Percentiles rank a stretch among this genome's conserved stretches.
These are phyloP conservation scores for Premnoplex brunnescens DNA, from an alignment of 2,797 vertebrate genomes.

Conservation along the genomic window DNA sequence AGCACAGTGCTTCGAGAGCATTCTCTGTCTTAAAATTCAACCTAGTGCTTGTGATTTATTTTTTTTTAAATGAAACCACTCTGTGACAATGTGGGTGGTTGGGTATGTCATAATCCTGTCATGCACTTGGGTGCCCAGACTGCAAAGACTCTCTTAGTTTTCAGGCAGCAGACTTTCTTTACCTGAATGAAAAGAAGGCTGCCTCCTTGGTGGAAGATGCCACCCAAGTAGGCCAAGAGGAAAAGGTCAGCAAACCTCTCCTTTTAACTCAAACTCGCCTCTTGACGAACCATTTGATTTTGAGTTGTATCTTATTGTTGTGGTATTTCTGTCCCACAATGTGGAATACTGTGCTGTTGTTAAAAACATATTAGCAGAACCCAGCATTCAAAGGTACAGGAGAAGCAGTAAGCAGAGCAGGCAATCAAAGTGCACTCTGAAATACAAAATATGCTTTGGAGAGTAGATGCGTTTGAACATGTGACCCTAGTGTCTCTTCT, in stretches of 20 bases:
- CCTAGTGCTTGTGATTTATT: neutral
- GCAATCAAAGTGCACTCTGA: neutral
- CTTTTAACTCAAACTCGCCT: neutral
- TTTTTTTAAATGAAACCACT: neutral
- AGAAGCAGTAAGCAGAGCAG: neutral
- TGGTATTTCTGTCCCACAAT: neutral
- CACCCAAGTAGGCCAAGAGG: conserved; percentile 50
- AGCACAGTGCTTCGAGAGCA: neutral
- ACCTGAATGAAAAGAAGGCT: conserved; percentile 59
- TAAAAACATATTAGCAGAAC: neutral
- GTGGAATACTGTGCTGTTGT: neutral
- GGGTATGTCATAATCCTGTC: conserved; percentile 63
- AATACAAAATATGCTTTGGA: neutral
- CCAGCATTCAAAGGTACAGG: neutral
- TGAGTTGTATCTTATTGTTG: neutral
- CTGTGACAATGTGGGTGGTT: conserved; percentile 50
- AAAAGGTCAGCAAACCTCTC: neutral
- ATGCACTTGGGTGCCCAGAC: conserved; percentile 60
- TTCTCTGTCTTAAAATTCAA: conserved; percentile 12
- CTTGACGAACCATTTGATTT: neutral
- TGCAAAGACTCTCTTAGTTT: conserved; percentile 50
- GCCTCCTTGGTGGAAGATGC: neutral
- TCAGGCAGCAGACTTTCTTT: conserved; percentile 39
- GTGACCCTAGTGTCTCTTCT: neutral
- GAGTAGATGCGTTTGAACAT: neutral